A percentile compares a stretch with the other conserved stretches of the same genome.
These are phyloP conservation scores for Stomatorhinus ivindoensis DNA, from an alignment of 2,113 vertebrate genomes.

Conservation along the genomic window DNA sequence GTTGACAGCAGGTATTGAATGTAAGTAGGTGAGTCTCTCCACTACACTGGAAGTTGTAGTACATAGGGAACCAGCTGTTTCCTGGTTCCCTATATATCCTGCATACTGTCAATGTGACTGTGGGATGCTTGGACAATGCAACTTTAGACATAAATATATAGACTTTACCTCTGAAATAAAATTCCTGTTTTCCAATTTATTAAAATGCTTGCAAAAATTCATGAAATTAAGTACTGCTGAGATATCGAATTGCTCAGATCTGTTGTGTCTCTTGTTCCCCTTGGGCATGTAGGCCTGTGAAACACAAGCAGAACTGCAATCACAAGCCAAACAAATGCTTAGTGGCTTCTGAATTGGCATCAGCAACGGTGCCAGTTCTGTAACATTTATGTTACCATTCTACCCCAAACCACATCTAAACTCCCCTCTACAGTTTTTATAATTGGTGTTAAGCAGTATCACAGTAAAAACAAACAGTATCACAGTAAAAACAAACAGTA, in stretches of 20 bases:
- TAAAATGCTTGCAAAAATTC: conserved; percentile 32
- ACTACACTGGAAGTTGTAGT: not conserved
- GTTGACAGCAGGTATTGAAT: not conserved
- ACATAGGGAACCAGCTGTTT: too few species aligned
- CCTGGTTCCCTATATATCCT: not conserved
- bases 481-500: not conserved
- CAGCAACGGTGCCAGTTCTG: not conserved
- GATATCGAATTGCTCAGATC: conserved; percentile 38
- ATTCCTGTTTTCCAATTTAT: accelerated
- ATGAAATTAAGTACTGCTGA: conserved; percentile 41
- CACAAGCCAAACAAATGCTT: not conserved
- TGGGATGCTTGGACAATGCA: not conserved
- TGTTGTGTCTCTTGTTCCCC: conserved; percentile 21
- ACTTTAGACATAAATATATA: not conserved
- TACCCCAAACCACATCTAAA: not conserved
- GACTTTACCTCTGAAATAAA: not conserved
- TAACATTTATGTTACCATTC: not conserved
- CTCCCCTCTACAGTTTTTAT: not conserved
- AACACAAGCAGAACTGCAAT: not conserved
- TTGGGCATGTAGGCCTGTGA: conserved; percentile 42
- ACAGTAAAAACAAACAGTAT: not conserved
- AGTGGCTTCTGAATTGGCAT: not conserved
- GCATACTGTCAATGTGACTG: not conserved
- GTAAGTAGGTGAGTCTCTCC: not conserved
- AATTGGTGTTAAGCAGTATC: not conserved